These are phyloP conservation scores for Elanus axillaris DNA, from an alignment of 2,113 vertebrate genomes.

Conservation along the genomic window DNA sequence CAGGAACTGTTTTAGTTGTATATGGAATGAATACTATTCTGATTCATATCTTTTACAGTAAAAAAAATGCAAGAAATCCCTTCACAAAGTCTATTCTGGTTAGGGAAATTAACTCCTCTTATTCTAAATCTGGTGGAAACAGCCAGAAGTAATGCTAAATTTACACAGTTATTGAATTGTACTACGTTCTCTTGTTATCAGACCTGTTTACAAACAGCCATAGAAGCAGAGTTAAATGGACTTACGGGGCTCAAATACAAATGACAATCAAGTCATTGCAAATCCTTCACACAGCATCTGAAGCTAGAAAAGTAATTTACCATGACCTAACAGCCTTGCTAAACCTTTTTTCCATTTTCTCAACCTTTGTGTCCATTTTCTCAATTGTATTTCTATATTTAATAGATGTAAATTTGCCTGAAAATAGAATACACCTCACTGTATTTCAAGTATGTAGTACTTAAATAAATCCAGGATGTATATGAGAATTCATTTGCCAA, in stretches of 20 bases:
- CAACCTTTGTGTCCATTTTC: background rate
- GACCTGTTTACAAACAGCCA: background rate
- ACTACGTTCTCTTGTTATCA: background rate
- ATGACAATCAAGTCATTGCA: background rate
- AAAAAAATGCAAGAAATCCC: background rate
- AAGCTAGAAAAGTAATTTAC: background rate
- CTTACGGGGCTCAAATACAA: background rate
- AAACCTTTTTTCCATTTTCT: background rate
- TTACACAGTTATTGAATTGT: background rate
- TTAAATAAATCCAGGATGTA: background rate
- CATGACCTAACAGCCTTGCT: background rate
- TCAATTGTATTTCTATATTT: background rate
- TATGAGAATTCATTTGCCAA: background rate
- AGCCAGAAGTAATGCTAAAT: background rate
- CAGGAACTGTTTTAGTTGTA: background rate
- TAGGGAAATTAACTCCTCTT: background rate
- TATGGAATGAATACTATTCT: background rate
- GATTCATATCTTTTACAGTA: background rate
- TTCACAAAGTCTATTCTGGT: background rate
- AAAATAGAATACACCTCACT: background rate
- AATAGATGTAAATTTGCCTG: background rate
- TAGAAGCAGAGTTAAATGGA: background rate
- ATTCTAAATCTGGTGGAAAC: background rate
- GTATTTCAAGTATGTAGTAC: background rate
- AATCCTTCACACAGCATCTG: background rate